These are phyloP conservation scores for Macropodus opercularis DNA, from an alignment of 2,797 vertebrate species.

Conservation along the genomic window DNA sequence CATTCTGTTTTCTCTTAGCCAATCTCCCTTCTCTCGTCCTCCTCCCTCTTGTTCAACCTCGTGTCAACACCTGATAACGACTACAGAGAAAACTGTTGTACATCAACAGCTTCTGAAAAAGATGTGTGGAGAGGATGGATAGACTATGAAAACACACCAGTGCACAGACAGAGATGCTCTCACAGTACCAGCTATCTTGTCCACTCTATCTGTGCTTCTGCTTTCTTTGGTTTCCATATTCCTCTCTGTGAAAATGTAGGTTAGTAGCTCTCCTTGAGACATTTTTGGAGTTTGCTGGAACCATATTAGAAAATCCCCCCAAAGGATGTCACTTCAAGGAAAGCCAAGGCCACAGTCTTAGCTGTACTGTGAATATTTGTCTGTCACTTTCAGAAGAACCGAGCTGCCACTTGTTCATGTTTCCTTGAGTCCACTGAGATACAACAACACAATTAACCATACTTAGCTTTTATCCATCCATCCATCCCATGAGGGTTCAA, in stretches of 20 bases:
- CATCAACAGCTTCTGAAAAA: background rate
- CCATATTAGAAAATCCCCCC: constrained; percentile 50
- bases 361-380: constrained; percentile 34
- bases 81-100: background rate
- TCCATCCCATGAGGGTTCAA: background rate
- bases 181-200: background rate
- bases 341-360: constrained; percentile 22
- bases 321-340: constrained; percentile 40
- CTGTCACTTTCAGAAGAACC: constrained; percentile 10
- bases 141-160: constrained; percentile 2
- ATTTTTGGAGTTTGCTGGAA: constrained; percentile 48
- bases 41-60: background rate
- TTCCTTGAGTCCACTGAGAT: constrained; percentile 10
- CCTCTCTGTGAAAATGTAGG: constrained; percentile 51
- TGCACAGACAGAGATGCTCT: background rate
- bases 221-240: constrained; percentile 19
- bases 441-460: constrained; percentile 5
- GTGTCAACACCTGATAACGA: constrained; percentile 13
- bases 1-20: constrained; percentile 4
- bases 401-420: constrained; percentile 9
- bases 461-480: no score
- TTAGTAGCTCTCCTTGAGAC: constrained; percentile 48
- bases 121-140: background rate
- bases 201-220: background rate
- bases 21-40: constrained; percentile 8